Base-by-base conservation (phyloP, 1,140 invertebrate species). In the Reticulitermes speratus region DNA sequence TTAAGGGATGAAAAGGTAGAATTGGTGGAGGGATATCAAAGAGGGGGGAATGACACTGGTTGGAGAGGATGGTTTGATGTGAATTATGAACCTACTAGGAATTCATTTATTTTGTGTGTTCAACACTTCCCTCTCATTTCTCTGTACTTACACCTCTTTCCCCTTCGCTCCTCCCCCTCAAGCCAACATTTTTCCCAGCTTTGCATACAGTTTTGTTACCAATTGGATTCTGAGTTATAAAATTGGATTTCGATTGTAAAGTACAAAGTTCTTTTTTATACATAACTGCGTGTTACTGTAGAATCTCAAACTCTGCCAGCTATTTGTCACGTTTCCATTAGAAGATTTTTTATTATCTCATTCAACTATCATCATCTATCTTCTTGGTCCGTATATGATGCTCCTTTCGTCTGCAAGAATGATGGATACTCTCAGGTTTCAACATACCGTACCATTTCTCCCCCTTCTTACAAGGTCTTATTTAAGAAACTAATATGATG, bases 251-350 rank as follows among this genome's bases (percentile, higher is more conserved):
- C n/a, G 65, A 75, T 75, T 75, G n/a, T 30, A 75, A 25, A 75
- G 65, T 30, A 75, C 65, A 30, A 30, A n/a, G 25, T 75, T 75
- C n/a, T 75, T 75, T 30, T 65, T 21, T 65, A 65, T 75, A 30
- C 65, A 75, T 75, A 75, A 75, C 25, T 14, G 65, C 5, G n/a
- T 75, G 65, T 75, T n/a, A 75, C 65, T 30, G n/a, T 75, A 75
- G 65, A 75, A 75, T 25, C 65, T 75, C 25, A 25, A 75, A 75
- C 65, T 14, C 65, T 25, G 25, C 2, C 65, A 30, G 65, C 65
- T 75, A 75, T 75, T 75, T 75, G 65, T 75, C 65, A 75, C 65
- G n/a, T 75, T 75, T 75, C 65, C 65, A 75, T 75, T 75, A 75
- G 65, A 14, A 25, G 25, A 75, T 75, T 75, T 75, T 75, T 75